Evolutionary conservation across 2,888 invertebrate species (phyloP).

Genomic region (Melipona beecheii): DNA sequence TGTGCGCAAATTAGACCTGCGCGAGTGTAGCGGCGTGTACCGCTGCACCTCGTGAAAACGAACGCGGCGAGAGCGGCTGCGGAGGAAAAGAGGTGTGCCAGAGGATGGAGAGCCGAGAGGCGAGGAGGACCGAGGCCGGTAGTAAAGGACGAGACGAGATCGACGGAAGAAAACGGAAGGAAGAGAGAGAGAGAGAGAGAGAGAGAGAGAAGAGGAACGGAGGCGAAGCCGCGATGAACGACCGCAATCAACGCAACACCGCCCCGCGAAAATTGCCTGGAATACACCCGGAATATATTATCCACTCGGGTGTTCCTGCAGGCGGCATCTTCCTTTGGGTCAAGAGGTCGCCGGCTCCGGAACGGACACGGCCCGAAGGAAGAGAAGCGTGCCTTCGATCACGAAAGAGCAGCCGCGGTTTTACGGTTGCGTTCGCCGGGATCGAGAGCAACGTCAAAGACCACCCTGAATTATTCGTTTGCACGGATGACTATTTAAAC

Average conservation of each 20-base stretch:
- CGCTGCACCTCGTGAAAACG: slow-evolving; percentile 59
- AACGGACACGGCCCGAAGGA: slow-evolving; percentile 67
- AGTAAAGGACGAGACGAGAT: neutral
- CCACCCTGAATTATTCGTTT: slow-evolving; percentile 56
- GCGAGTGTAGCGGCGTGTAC: slow-evolving; percentile 65
- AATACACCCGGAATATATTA: slow-evolving; percentile 80
- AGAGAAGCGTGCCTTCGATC: slow-evolving; percentile 72
- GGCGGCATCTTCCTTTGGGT: slow-evolving; percentile 71
- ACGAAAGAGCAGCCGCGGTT: slow-evolving; percentile 46
- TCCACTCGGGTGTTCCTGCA: slow-evolving; percentile 71
- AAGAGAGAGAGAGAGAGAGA: neutral
- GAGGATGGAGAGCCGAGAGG: slow-evolving; percentile 11
- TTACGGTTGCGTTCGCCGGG: slow-evolving; percentile 33
- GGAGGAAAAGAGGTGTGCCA: slow-evolving; percentile 13
- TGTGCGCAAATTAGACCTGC: slow-evolving; percentile 82
- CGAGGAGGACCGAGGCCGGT: slow-evolving; percentile 6
- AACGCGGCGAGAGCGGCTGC: neutral
- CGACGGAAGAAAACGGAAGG: slow-evolving; percentile 12
- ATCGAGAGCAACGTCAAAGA: slow-evolving; percentile 22
- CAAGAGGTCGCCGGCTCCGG: slow-evolving; percentile 69
- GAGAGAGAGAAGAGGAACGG: slow-evolving; percentile 54
- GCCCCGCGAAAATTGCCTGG: slow-evolving; percentile 80
- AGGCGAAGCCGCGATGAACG: slow-evolving; percentile 79
- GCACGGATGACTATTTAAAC: neutral
- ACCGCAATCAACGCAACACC: slow-evolving; percentile 82